Conservation (phyloP, 2,888 invertebrate genomes). For the Leistus spinibarbis region DNA sequence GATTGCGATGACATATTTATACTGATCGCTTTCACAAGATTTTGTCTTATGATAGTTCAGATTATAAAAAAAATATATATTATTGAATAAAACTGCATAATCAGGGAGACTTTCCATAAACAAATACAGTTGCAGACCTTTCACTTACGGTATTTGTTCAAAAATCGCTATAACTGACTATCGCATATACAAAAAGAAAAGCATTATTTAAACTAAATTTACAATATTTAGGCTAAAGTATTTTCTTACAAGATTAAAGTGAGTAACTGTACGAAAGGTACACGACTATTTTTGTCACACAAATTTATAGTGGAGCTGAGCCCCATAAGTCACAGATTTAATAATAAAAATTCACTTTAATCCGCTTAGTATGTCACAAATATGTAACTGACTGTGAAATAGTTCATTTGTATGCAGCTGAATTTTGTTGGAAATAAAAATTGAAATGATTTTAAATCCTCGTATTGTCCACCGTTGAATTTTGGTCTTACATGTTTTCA, state of each 20-base stretch:
- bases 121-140: no score
- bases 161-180: no score
- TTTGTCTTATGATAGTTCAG: background rate
- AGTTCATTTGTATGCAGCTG: slow-evolving; percentile 24
- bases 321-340: background rate
- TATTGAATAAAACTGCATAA: no score
- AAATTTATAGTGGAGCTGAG: background rate
- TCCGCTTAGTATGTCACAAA: background rate
- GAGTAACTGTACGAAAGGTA: background rate
- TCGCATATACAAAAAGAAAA: no score
- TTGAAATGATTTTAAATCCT: slow-evolving; percentile 16
- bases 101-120: no score
- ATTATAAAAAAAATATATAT: background rate
- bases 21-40: slow-evolving; percentile 1
- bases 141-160: no score
- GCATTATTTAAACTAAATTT: no score
- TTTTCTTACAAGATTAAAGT: no score
- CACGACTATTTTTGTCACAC: background rate
- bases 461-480: slow-evolving; percentile 20
- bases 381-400: slow-evolving; percentile 32
- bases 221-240: no score
- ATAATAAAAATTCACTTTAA: background rate
- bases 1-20: slow-evolving; percentile 5
- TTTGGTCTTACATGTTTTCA: slow-evolving; percentile 12
- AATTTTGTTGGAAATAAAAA: slow-evolving; percentile 27